Conservation (phyloP, 2,888 invertebrate species). For the Thalpophila matura region DNA sequence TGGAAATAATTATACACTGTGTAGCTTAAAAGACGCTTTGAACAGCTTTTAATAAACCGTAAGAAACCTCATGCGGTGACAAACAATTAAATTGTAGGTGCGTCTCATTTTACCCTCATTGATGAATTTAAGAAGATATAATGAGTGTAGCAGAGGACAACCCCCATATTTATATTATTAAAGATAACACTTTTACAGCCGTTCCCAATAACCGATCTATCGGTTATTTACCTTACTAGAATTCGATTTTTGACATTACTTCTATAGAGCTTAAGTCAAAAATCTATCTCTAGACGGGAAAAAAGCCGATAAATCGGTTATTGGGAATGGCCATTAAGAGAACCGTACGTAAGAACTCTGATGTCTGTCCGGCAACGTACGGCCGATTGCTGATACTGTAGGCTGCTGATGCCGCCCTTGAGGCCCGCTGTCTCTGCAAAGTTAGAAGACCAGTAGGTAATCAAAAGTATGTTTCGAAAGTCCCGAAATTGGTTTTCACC, state of each 20-base stretch:
- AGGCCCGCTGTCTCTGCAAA: slow-evolving; percentile 80
- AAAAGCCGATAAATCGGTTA: not conserved
- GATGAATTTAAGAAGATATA: not conserved
- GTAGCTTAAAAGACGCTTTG: too few species aligned
- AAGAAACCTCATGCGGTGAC: too few species aligned
- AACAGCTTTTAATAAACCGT: too few species aligned
- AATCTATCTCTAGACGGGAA: too few species aligned
- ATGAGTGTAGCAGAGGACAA: not conserved
- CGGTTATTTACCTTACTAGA: too few species aligned
- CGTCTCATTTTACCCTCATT: too few species aligned
- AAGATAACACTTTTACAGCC: too few species aligned
- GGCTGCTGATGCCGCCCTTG: slow-evolving; percentile 81
- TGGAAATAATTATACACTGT: slow-evolving; percentile 5
- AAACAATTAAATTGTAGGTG: too few species aligned
- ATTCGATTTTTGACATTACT: too few species aligned
- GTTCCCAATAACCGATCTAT: too few species aligned
- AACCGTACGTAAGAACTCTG: slow-evolving; percentile 83
- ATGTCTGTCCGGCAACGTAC: slow-evolving; percentile 85
- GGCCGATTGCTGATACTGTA: slow-evolving; percentile 79
- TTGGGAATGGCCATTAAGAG: slow-evolving; percentile 5
- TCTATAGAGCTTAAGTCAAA: too few species aligned
- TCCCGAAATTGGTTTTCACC: not conserved
- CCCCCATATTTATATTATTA: too few species aligned
- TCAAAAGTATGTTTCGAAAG: not conserved
- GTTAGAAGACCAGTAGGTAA: slow-evolving; percentile 6